Conservation (phyloP, 2,797 vertebrate genomes). For the Mycteria americana region DNA sequence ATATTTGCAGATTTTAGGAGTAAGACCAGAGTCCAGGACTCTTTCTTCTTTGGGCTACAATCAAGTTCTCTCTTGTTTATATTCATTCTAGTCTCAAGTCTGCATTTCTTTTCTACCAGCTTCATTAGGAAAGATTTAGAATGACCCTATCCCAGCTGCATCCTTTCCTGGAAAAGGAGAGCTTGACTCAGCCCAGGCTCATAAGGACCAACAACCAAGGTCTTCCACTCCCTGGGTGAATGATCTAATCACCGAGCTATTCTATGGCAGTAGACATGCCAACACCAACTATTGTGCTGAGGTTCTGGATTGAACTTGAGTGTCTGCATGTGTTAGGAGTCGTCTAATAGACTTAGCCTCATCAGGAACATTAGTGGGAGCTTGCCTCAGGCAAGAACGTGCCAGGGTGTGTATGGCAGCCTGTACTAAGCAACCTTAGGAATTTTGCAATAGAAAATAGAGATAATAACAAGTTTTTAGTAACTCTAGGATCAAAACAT, state of each 20-base stretch:
- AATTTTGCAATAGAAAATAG: background rate
- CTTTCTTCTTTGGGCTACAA: background rate
- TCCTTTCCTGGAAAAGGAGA: slow-evolving; percentile 10
- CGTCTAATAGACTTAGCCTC: background rate
- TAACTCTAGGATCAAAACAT: background rate
- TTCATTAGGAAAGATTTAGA: slow-evolving; percentile 4
- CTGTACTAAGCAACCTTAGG: background rate
- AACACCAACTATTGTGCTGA: slow-evolving; percentile 28
- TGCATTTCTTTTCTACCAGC: slow-evolving; percentile 16
- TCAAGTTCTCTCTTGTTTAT: slow-evolving; percentile 19
- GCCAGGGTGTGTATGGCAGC: background rate
- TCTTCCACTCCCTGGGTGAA: slow-evolving; percentile 42
- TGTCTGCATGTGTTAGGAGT: slow-evolving; percentile 2
- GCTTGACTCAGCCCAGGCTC: slow-evolving; percentile 22
- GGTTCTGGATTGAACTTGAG: background rate
- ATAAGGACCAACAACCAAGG: slow-evolving; percentile 38
- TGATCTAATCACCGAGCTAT: slow-evolving; percentile 21
- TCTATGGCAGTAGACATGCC: slow-evolving; percentile 21
- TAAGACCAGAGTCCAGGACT: background rate
- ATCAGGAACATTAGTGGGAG: background rate
- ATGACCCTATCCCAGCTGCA: slow-evolving; percentile 45
- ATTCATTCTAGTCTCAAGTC: background rate
- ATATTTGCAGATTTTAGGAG: background rate
- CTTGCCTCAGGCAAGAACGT: background rate
- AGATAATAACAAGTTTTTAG: background rate